These are phyloP conservation scores for Laupala kohalensis DNA, from an alignment of 1,140 invertebrate species.

Conservation along the genomic window DNA sequence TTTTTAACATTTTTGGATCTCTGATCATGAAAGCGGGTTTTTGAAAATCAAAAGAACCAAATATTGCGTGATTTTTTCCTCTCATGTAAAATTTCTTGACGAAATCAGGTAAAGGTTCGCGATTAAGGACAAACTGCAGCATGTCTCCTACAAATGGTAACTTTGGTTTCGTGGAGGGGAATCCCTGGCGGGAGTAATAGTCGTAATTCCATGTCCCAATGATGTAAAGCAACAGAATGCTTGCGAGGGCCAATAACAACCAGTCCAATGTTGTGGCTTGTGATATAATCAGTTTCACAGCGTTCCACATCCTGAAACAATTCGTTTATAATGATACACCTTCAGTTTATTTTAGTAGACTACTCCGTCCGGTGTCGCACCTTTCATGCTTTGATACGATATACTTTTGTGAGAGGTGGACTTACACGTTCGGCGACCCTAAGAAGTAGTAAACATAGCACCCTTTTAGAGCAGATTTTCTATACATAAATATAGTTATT, in stretches of 20 bases:
- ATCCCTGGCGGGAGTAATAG: not conserved
- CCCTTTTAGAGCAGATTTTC: no score
- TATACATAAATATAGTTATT: no score
- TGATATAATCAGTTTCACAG: not conserved
- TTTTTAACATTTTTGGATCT: slow-evolving; percentile 19
- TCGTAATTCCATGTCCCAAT: not conserved
- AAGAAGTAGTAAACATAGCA: no score
- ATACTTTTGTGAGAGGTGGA: no score
- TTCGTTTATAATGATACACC: no score
- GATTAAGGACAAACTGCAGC: slow-evolving; percentile 6
- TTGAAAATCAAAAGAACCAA: slow-evolving; percentile 24
- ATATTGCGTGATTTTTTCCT: slow-evolving; percentile 17
- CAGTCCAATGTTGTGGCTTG: not conserved
- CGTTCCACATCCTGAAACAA: not conserved
- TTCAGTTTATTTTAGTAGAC: no score
- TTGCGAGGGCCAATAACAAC: not conserved
- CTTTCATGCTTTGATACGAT: no score
- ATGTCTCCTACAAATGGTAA: slow-evolving; percentile 19
- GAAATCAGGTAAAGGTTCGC: slow-evolving; percentile 13
- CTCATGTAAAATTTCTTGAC: slow-evolving; percentile 15
- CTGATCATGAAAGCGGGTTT: slow-evolving; percentile 19
- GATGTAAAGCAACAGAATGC: not conserved
- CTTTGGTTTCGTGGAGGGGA: slow-evolving; percentile 6
- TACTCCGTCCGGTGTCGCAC: no score
- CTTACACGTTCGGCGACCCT: no score